These are phyloP conservation scores for Petrosia ficiformis DNA, from an alignment of 37 sponge, comb jelly and placozoan genomes.

Conservation along the genomic window DNA sequence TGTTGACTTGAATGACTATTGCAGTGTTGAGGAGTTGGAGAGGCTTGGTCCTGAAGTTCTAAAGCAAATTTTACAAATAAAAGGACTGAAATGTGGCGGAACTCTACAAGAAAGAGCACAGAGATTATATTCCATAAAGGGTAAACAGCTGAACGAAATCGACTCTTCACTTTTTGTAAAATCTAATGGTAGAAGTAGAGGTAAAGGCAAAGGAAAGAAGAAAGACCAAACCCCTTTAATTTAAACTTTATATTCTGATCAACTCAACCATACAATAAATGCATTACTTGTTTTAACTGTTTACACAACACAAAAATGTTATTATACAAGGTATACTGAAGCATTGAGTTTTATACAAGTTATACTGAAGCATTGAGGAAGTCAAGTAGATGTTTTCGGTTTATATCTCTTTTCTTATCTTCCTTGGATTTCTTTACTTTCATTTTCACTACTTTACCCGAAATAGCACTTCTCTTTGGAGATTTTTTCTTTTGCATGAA, in stretches of 20 bases:
- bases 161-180: conserved; percentile 68
- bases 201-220: conserved; percentile 12
- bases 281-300: no score
- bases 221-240: background rate
- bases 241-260: no score
- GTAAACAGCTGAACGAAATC: conserved; percentile 49
- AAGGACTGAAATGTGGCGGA: conserved; percentile 96
- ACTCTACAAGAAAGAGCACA: conserved; percentile 70
- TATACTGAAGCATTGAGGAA: conserved; percentile 40
- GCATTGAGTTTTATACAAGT: conserved; percentile 7
- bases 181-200: conserved; percentile 12
- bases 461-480: conserved; percentile 32
- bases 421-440: conserved; percentile 47
- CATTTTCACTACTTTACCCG: conserved; percentile 57
- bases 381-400: conserved; percentile 46
- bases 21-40: conserved; percentile 54
- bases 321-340: background rate
- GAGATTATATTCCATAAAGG: conserved; percentile 77
- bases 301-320: background rate
- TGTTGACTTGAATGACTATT: conserved; percentile 37
- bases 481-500: conserved; percentile 29
- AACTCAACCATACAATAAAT: no score
- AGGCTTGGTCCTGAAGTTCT: conserved; percentile 58
- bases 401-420: conserved; percentile 63
- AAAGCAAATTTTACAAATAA: conserved; percentile 46